Evolutionary conservation across 2,797 vertebrate species (phyloP).

Genomic region (Cichlasoma orientale): DNA sequence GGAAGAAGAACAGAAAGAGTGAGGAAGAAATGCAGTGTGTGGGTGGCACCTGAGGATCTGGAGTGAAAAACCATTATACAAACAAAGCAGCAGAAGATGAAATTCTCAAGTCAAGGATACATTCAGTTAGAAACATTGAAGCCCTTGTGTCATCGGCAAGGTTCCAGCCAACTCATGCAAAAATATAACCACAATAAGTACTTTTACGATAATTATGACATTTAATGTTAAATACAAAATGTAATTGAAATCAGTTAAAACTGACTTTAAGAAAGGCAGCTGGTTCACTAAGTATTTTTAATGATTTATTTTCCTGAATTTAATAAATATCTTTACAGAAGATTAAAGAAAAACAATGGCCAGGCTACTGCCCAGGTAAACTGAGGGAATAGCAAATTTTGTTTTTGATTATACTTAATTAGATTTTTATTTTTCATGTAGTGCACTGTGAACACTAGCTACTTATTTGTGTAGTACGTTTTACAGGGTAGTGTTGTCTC

Average conservation of each 20-base stretch:
- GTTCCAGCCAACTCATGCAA: conserved; percentile 29
- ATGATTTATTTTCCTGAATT: background rate
- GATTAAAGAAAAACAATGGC: background rate
- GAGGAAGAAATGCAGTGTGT: conserved; percentile 63
- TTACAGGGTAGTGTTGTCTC: background rate
- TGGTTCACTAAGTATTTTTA: background rate
- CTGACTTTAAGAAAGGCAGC: background rate
- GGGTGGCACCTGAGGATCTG: conserved; percentile 76
- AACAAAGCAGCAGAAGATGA: conserved; percentile 73
- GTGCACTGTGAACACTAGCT: background rate
- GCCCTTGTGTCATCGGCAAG: conserved; percentile 45
- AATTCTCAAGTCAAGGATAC: conserved; percentile 76
- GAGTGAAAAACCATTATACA: conserved; percentile 75
- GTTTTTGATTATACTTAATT: background rate
- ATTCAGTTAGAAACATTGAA: conserved; percentile 63
- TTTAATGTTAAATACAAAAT: conserved; percentile 3
- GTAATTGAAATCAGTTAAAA: background rate
- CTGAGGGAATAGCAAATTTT: background rate
- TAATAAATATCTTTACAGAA: background rate
- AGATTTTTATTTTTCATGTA: background rate
- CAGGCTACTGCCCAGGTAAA: background rate
- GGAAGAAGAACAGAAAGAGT: conserved; percentile 46
- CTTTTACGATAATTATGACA: background rate
- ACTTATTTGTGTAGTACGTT: background rate
- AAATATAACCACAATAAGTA: conserved; percentile 7